phyloP scores from a whole-genome alignment of 2,113 vertebrate genomes.

The Solea solea region DNA sequence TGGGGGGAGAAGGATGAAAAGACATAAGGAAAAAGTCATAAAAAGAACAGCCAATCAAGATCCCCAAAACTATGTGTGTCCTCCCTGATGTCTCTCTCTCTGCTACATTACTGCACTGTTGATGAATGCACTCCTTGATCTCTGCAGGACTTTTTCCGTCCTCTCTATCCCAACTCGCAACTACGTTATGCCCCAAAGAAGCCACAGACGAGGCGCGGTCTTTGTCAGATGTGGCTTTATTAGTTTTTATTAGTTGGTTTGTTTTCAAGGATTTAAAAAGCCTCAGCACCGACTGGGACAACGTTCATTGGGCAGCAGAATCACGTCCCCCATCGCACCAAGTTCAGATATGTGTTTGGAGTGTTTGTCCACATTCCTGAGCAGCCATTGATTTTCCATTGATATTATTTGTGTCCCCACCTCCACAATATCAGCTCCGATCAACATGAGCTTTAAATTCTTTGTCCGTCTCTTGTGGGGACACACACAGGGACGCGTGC shows the following conservation, averaged over 20 bases:
- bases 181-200: not conserved
- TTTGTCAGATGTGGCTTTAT: not conserved
- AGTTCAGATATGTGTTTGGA: no score
- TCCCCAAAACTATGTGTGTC: constrained; percentile 6
- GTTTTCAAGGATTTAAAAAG: no score
- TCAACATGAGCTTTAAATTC: no score
- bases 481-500: no score
- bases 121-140: constrained; percentile 35
- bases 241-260: constrained; percentile 10
- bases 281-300: no score
- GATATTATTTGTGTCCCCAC: no score
- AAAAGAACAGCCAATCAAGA: constrained; percentile 17
- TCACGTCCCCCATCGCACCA: no score
- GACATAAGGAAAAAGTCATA: not conserved
- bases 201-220: not conserved
- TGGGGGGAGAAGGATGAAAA: constrained; percentile 20
- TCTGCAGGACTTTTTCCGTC: constrained; percentile 14
- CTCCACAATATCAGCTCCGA: no score
- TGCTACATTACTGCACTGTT: constrained; percentile 3
- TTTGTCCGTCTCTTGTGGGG: no score
- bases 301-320: not conserved
- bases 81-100: not conserved
- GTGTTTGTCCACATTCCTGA: no score
- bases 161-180: not conserved
- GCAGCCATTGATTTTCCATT: no score